Evolutionary conservation across 2,888 invertebrate species (phyloP), one percentile per base, ranked within the genome.

Genomic region (Enchytraeus crypticus): DNA sequence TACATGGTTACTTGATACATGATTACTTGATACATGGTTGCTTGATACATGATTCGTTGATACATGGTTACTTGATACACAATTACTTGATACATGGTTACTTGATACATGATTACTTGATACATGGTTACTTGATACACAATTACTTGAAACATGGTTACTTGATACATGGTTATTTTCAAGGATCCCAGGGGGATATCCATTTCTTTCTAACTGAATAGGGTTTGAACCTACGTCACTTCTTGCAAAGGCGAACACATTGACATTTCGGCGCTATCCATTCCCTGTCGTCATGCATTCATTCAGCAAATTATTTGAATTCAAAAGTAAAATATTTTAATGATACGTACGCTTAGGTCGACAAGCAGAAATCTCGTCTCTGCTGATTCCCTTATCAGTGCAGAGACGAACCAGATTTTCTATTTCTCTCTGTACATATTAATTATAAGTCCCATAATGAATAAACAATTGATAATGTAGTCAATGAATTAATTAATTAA

Each of bases 361-460:
- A 54, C 65, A 65, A 32, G 59, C 54, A 18, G 51, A 38, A 14
- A 65, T 58, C 47, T 65, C 65, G 27, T 57, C 60, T 8, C 26
- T 11, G 61, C 62, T 26, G 4, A 54, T 61, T 18, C 65, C 65
- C 27, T 55, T 43, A n/a, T 59, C 49, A 21, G 45, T 21, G 33
- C 66, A 66, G 2, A 66, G 60, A 46, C 64, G 57, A 18, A 53
- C 53, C 46, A 66, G 60, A 8, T 62, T 49, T 33, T 46, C 53
- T 32, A 64, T 64, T 47, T 66, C 66, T 59, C 62, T 58, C 66
- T 66, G 59, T n/a, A 58, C 26, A 27, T 23, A 23, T 11, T 47
- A 11, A 23, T n/a, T n/a, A n/a, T n/a, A n/a, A n/a, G n/a, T n/a
- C n/a, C n/a, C n/a, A n/a, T n/a, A n/a, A n/a, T n/a, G n/a, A n/a